phyloP scores from a whole-genome alignment of 2,113 vertebrate genomes.

The Actenoides lindsayi region DNA sequence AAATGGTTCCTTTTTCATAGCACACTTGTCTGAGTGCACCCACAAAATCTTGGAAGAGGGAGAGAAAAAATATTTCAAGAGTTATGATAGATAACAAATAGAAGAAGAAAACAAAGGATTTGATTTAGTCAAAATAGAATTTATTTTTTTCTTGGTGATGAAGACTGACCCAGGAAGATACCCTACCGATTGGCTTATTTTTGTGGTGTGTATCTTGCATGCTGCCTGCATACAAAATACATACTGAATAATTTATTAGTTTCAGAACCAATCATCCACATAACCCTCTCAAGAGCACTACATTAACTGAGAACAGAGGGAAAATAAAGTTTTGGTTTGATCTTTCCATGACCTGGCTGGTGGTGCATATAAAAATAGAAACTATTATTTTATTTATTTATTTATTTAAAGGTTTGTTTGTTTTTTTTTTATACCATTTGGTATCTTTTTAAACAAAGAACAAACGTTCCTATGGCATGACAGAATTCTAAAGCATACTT shows the following conservation, averaged over 20 bases:
- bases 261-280: not conserved
- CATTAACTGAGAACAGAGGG: not conserved
- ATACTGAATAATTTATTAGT: not conserved
- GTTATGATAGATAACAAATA: not conserved
- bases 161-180: not conserved
- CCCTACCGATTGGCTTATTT: not conserved
- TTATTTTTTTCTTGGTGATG: not conserved
- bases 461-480: not conserved
- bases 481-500: not conserved
- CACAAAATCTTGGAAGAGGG: not conserved
- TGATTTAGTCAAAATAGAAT: not conserved
- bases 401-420: not conserved
- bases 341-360: not conserved
- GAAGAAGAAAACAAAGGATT: not conserved
- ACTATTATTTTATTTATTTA: no score
- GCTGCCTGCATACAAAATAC: not conserved
- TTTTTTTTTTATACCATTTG: no score
- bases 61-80: not conserved
- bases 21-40: not conserved
- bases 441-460: not conserved
- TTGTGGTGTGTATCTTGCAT: not conserved
- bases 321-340: not conserved
- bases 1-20: rapidly evolving
- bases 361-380: not conserved
- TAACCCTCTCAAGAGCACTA: not conserved